A percentile compares a stretch with the other conserved stretches of the same genome.
Conservation (phyloP, 2,888 invertebrate species). For the Chrysopilus asiliformis region DNA sequence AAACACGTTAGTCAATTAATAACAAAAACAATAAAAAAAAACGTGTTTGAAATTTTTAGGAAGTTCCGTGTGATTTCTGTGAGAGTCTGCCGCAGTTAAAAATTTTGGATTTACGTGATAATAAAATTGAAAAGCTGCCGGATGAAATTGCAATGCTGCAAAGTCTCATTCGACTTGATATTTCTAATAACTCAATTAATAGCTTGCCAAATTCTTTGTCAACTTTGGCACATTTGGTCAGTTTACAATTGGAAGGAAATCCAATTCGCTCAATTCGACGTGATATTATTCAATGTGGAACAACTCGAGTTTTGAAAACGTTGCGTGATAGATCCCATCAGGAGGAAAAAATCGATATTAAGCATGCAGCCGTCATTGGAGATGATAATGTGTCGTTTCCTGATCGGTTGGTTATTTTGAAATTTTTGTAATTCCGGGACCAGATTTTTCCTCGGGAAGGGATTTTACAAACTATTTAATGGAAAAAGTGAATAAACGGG, state of each 20-base stretch:
- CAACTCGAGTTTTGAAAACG: constrained; percentile 64
- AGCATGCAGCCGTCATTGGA: constrained; percentile 30
- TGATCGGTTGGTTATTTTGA: constrained; percentile 36
- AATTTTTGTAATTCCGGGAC: not conserved
- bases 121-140: constrained; percentile 62
- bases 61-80: constrained; percentile 55
- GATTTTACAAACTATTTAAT: not conserved
- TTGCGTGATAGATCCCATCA: constrained; percentile 44
- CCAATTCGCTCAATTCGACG: constrained; percentile 65
- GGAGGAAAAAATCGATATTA: constrained; percentile 11
- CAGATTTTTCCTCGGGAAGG: not conserved
- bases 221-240: constrained; percentile 62
- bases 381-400: constrained; percentile 37
- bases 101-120: constrained; percentile 67
- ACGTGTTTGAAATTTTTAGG: constrained; percentile 36
- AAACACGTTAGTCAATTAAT: not conserved
- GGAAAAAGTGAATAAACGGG: too few species aligned
- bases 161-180: constrained; percentile 66
- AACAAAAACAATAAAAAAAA: not conserved
- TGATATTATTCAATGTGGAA: constrained; percentile 77
- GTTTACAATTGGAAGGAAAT: constrained; percentile 75
- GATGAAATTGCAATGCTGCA: constrained; percentile 64
- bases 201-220: constrained; percentile 57
- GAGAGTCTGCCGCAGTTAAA: constrained; percentile 58
- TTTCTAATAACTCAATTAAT: constrained; percentile 63